phyloP scores from a whole-genome alignment of 2,888 invertebrate genomes.

The Ceriagrion tenellum region DNA sequence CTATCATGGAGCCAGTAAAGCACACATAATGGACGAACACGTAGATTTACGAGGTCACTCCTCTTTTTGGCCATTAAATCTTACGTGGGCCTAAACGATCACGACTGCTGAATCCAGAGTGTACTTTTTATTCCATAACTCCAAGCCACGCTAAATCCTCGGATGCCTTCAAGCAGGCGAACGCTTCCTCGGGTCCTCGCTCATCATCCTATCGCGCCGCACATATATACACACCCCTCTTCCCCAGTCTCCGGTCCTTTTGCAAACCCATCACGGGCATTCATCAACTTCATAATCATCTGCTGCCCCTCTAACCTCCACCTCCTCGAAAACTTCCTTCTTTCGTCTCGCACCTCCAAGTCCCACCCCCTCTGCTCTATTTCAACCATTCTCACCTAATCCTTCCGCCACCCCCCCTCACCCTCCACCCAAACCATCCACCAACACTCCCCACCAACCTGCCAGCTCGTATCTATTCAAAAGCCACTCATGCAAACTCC shows the following conservation, averaged over 20 bases:
- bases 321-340: not conserved
- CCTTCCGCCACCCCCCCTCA: not conserved
- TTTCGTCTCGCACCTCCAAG: not conserved
- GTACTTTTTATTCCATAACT: not conserved
- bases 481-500: constrained; percentile 64
- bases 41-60: not conserved
- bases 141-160: not conserved
- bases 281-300: constrained; percentile 65
- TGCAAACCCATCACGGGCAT: constrained; percentile 1
- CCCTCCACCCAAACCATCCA: too few species aligned
- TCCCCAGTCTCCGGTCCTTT: not conserved
- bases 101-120: not conserved
- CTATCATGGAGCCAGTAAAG: not conserved
- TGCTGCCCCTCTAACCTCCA: not conserved
- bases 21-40: not conserved
- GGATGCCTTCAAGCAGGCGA: not conserved
- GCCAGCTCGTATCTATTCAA: constrained; percentile 46
- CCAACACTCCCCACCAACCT: not conserved
- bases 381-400: constrained; percentile 47
- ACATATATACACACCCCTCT: not conserved
- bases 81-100: not conserved
- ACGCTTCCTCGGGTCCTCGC: not conserved
- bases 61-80: not conserved
- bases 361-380: not conserved
- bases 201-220: not conserved